Evolutionary conservation across 2,113 vertebrate genomes (phyloP).

Genomic region (Empidonax alnorum): DNA sequence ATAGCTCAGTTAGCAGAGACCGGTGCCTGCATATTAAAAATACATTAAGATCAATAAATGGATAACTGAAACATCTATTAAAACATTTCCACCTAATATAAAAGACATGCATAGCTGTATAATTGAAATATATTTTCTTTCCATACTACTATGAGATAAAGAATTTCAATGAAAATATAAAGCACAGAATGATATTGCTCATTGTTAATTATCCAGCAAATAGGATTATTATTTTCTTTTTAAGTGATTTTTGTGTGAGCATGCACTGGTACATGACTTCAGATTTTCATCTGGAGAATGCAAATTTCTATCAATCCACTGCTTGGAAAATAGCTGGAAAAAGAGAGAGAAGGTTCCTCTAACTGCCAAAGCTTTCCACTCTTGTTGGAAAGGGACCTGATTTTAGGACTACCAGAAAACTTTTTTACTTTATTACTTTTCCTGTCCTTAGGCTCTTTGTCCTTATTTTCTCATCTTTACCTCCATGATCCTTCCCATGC

Average conservation of each 20-base stretch:
- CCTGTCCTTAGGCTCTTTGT: background rate
- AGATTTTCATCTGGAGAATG: background rate
- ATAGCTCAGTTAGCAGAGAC: conserved; percentile 42
- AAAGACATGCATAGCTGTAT: conserved; percentile 28
- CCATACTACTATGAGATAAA: conserved; percentile 21
- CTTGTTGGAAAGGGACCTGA: background rate
- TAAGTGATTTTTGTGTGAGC: background rate
- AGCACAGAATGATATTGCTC: background rate
- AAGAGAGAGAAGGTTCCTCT: background rate
- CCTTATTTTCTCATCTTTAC: background rate
- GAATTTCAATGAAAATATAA: conserved; percentile 42
- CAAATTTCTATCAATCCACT: background rate
- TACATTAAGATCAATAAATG: conserved; percentile 68
- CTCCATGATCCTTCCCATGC: background rate
- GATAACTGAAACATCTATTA: conserved; percentile 61
- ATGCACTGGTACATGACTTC: background rate
- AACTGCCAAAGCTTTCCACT: background rate
- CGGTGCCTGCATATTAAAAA: conserved; percentile 11
- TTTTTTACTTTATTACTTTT: background rate
- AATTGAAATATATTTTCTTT: conserved; percentile 63
- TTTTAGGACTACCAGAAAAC: background rate
- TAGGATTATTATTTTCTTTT: conserved; percentile 53
- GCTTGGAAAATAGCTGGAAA: background rate
- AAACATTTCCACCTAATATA: conserved; percentile 43
- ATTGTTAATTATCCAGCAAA: conserved; percentile 42